These are phyloP conservation scores for Enteromius thamalakanensis DNA, from an alignment of 2,797 vertebrate genomes.

Conservation along the genomic window DNA sequence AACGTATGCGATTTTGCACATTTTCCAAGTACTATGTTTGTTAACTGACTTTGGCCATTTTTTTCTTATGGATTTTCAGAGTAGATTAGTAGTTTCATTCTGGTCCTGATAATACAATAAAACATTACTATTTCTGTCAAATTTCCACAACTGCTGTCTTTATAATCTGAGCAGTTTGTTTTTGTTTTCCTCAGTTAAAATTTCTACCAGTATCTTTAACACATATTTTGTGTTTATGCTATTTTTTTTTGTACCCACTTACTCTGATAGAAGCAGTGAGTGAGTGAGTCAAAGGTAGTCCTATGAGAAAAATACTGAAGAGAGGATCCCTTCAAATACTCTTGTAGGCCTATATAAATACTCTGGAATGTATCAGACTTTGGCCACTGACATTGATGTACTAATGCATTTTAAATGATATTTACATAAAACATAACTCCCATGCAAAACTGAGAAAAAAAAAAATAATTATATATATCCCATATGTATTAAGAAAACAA, in stretches of 20 bases:
- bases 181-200: neutral
- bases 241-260: neutral
- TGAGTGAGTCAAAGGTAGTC: neutral
- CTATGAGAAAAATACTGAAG: neutral
- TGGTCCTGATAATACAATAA: neutral
- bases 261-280: no score
- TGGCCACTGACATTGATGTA: neutral
- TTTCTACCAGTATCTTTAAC: neutral
- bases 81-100: no score
- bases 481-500: neutral
- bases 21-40: neutral
- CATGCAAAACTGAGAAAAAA: neutral
- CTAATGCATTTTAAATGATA: neutral
- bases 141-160: neutral
- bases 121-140: neutral
- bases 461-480: no score
- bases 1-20: neutral
- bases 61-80: neutral
- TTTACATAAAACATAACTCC: neutral
- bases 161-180: neutral
- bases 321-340: neutral
- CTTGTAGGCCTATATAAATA: neutral
- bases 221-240: neutral
- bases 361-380: no score
- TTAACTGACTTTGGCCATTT: neutral